Conservation (phyloP, 2,888 invertebrate species). For the Idaea biselata region DNA sequence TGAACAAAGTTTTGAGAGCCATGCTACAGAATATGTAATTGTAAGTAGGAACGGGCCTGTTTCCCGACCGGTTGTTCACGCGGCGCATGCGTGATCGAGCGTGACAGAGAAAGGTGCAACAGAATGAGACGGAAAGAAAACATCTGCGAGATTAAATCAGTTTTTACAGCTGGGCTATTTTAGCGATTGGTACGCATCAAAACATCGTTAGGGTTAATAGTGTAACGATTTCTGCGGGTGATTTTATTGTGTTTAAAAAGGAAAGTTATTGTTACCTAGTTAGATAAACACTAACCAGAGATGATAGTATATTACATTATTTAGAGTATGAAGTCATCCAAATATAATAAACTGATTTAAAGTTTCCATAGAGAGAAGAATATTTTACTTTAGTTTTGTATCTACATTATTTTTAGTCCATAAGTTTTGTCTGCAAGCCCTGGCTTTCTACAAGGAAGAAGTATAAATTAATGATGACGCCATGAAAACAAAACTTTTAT, state of each 20-base stretch:
- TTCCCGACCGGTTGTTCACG: constrained; percentile 29
- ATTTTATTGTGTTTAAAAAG: not conserved
- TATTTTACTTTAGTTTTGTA: not conserved
- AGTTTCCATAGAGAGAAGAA: too few relatives aligned
- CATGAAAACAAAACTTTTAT: not conserved
- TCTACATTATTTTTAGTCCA: not conserved
- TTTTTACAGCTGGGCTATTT: constrained; percentile 35
- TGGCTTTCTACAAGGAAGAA: not conserved
- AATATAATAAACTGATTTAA: not conserved
- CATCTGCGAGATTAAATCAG: constrained; percentile 45
- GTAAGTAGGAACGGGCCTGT: not conserved
- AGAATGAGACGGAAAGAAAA: constrained; percentile 52
- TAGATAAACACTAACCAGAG: too few relatives aligned
- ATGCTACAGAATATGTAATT: not conserved
- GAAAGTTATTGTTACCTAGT: too few relatives aligned
- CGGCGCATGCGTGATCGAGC: constrained; percentile 28
- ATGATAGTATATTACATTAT: not conserved
- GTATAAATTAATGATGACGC: not conserved
- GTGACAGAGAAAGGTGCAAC: constrained; percentile 27
- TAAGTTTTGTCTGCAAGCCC: not conserved
- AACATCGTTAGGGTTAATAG: constrained; percentile 12
- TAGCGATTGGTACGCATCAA: constrained; percentile 11
- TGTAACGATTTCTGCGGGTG: constrained; percentile 12
- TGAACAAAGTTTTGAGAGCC: constrained; percentile 18
- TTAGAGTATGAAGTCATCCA: not conserved